Conservation (phyloP, 2,888 invertebrate species). For the Sphecodes monilicornis region DNA sequence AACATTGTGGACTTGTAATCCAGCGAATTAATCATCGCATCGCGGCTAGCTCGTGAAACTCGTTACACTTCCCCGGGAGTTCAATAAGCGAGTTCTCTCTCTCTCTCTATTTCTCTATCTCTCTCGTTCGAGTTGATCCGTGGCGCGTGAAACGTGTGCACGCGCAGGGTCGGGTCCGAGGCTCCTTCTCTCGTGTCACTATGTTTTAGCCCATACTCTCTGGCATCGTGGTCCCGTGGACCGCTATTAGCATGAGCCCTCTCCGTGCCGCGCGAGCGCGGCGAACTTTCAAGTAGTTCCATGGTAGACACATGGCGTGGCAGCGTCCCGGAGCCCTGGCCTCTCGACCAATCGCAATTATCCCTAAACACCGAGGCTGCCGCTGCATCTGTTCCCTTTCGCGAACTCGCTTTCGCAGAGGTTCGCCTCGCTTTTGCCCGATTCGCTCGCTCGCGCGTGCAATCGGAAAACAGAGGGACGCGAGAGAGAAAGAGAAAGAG, state of each 20-base stretch:
- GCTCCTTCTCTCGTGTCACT: not conserved
- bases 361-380: constrained; percentile 66
- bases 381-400: constrained; percentile 65
- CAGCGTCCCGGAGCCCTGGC: constrained; percentile 57
- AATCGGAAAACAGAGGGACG: constrained; percentile 36
- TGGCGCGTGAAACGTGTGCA: constrained; percentile 40
- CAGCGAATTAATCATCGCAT: constrained; percentile 21
- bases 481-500: not conserved
- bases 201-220: not conserved
- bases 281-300: constrained; percentile 74
- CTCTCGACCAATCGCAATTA: constrained; percentile 74
- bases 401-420: constrained; percentile 20
- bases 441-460: constrained; percentile 45
- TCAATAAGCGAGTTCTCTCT: constrained; percentile 15
- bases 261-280: constrained; percentile 53
- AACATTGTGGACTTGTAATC: constrained; percentile 2
- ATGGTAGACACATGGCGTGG: constrained; percentile 69
- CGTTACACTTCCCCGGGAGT: constrained; percentile 12
- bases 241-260: constrained; percentile 55
- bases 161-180: constrained; percentile 25
- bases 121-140: constrained; percentile 19
- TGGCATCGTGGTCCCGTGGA: constrained; percentile 17
- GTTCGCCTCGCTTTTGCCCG: not conserved
- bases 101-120: not conserved
- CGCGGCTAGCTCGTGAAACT: not conserved